Conservation (phyloP, 64 coral and sea anemone species). For the Pocillopora damicornis region DNA sequence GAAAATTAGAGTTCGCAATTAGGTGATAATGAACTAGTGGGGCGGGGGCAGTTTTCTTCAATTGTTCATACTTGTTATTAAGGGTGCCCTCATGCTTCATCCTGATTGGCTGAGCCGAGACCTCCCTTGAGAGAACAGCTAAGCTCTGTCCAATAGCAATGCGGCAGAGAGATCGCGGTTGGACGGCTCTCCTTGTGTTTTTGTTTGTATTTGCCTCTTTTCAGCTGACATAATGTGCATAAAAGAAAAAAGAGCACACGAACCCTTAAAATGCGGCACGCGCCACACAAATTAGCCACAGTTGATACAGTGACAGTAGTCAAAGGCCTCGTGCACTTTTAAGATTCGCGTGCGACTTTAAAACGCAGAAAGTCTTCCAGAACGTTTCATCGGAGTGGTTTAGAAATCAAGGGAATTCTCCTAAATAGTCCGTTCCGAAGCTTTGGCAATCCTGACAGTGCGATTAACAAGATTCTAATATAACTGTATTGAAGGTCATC, state of each 20-base stretch:
- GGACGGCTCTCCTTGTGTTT: conserved; percentile 88
- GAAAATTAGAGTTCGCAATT: conserved; percentile 86
- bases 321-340: conserved; percentile 20
- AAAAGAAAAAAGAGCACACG: conserved; percentile 99
- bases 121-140: conserved; percentile 63
- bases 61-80: conserved; percentile 79
- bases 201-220: conserved; percentile 99
- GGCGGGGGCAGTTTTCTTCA: conserved; percentile 75
- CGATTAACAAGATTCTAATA: conserved; percentile 58
- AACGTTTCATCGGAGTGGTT: conserved; percentile 11
- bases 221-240: conserved; percentile 97
- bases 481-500: conserved; percentile 73
- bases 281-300: conserved; percentile 88
- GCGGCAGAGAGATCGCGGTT: conserved; percentile 61
- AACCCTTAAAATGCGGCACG: conserved; percentile 92
- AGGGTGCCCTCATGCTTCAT: conserved; percentile 40
- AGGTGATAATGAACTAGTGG: conserved; percentile 82
- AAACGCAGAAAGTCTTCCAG: background rate
- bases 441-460: conserved; percentile 52
- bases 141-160: conserved; percentile 67
- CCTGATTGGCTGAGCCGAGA: conserved; percentile 59
- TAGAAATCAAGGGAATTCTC: background rate
- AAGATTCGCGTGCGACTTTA: conserved; percentile 25
- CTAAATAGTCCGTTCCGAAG: conserved; percentile 24
- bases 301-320: conserved; percentile 66